Conservation (phyloP, 2,888 invertebrate genomes). For the Lumbricus terrestris region DNA sequence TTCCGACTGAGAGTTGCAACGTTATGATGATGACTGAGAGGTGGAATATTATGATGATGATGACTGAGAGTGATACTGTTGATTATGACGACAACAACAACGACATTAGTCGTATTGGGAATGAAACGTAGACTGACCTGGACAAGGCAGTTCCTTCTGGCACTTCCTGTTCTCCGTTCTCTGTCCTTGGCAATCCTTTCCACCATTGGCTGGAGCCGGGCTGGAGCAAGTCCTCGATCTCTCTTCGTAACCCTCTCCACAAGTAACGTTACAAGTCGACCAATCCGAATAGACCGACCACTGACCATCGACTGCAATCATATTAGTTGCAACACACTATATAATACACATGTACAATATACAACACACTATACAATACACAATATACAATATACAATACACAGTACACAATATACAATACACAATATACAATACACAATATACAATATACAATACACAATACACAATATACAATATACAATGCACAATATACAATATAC, state of each 20-base stretch:
- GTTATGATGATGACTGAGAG: neutral
- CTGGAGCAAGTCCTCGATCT: constrained; percentile 25
- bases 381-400: too few species aligned
- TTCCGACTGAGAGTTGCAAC: neutral
- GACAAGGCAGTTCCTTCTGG: neutral
- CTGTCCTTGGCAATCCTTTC: constrained; percentile 27
- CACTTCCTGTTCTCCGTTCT: constrained; percentile 10
- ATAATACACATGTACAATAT: too few species aligned
- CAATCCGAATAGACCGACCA: constrained; percentile 30
- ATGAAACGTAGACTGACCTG: neutral
- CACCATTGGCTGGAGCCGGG: constrained; percentile 30
- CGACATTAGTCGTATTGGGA: neutral
- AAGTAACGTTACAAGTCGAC: constrained; percentile 18
- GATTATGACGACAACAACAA: neutral
- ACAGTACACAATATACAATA: too few species aligned
- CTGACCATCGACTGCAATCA: constrained; percentile 24
- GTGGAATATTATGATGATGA: neutral
- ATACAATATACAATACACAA: too few species aligned
- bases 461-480: too few species aligned
- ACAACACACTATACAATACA: too few species aligned
- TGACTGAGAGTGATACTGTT: neutral
- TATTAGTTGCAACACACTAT: too few species aligned
- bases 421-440: too few species aligned
- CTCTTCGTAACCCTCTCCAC: constrained; percentile 17
- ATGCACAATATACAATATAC: too few species aligned